phyloP scores from a whole-genome alignment of 1,140 invertebrate genomes.

The Magallana angulata region DNA sequence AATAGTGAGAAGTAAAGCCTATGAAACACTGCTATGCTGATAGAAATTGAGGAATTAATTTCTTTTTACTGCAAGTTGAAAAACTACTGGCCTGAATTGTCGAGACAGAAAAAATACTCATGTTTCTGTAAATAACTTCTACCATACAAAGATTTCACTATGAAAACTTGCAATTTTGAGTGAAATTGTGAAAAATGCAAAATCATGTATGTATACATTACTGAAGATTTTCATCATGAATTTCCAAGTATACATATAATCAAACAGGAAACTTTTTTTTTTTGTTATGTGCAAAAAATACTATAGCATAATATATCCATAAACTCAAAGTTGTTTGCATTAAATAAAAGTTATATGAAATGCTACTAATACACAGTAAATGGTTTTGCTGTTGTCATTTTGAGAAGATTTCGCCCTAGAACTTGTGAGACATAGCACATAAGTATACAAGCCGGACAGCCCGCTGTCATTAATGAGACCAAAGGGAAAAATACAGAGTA shows the following conservation, averaged over 20 bases:
- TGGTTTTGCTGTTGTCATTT: not conserved
- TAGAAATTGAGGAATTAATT: not conserved
- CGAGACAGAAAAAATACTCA: constrained; percentile 13
- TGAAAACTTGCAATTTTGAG: too few species aligned
- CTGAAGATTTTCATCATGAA: too few species aligned
- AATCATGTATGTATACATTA: too few species aligned
- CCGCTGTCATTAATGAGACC: not conserved
- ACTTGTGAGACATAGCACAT: not conserved
- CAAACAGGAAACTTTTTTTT: too few species aligned
- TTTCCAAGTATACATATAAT: too few species aligned
- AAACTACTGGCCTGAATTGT: constrained; percentile 18
- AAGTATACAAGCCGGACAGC: not conserved
- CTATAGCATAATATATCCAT: too few species aligned
- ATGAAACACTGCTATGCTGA: not conserved
- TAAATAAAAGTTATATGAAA: too few species aligned
- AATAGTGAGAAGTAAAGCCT: not conserved
- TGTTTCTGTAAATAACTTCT: too few species aligned
- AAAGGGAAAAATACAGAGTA: not conserved
- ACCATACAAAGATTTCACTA: too few species aligned
- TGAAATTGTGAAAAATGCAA: too few species aligned
- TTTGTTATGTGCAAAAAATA: too few species aligned
- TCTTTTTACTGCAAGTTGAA: not conserved
- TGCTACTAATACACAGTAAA: not conserved
- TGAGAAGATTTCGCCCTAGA: not conserved
- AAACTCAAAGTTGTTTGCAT: too few species aligned